These are phyloP conservation scores for Papilio elwesi DNA, from an alignment of 2,888 invertebrate genomes.

Conservation along the genomic window DNA sequence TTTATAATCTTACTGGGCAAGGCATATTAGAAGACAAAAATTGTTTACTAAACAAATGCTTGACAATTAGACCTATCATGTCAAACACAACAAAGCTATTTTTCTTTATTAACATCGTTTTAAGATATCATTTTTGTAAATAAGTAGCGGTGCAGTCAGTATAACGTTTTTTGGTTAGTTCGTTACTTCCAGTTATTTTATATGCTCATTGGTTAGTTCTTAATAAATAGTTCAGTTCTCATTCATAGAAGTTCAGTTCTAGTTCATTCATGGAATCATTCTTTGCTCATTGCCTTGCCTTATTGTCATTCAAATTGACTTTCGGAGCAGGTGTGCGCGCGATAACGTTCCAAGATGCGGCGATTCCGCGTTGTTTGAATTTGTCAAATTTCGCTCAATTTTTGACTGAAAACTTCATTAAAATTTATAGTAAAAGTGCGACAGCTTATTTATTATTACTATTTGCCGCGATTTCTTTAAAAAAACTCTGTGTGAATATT, in stretches of 20 bases:
- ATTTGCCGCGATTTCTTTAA: neutral
- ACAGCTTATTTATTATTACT: slow-evolving; percentile 6
- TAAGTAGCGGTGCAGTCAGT: no score
- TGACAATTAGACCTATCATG: no score
- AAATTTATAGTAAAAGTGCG: slow-evolving; percentile 17
- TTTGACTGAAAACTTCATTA: slow-evolving; percentile 45
- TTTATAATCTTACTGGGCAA: no score
- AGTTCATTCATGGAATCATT: neutral
- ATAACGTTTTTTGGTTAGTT: neutral
- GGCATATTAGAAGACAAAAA: no score
- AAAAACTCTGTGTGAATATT: slow-evolving; percentile 2
- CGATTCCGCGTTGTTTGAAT: slow-evolving; percentile 48
- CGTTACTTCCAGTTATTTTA: neutral
- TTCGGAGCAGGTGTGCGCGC: slow-evolving; percentile 43
- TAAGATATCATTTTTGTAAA: no score
- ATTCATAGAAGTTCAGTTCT: slow-evolving; percentile 5
- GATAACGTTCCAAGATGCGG: slow-evolving; percentile 38
- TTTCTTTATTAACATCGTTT: no score
- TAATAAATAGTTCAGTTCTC: slow-evolving; percentile 5
- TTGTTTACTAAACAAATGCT: no score
- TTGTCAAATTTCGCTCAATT: slow-evolving; percentile 43
- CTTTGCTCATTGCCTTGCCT: slow-evolving; percentile 6
- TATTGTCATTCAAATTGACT: slow-evolving; percentile 47
- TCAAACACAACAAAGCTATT: no score
- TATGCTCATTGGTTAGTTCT: neutral